These are phyloP conservation scores for Fissipunctia ypsillon DNA, from an alignment of 2,888 invertebrate genomes.

Conservation along the genomic window DNA sequence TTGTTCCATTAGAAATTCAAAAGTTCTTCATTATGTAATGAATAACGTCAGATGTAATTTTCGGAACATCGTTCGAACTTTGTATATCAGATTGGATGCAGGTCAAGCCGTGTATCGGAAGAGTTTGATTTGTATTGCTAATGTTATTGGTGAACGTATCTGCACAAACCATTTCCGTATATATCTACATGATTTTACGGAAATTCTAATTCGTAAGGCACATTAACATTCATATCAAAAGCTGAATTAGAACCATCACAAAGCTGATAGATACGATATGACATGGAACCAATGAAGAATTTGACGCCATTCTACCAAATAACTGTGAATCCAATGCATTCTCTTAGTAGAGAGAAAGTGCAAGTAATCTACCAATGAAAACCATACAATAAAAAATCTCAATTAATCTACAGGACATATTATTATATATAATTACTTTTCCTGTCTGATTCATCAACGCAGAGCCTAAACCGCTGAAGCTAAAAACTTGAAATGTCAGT, in stretches of 20 bases:
- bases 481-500: too few species aligned
- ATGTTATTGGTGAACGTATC: conserved; percentile 20
- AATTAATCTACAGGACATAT: too few species aligned
- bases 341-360: conserved; percentile 12
- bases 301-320: neutral
- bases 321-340: neutral
- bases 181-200: neutral
- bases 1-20: conserved; percentile 47
- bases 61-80: conserved; percentile 58
- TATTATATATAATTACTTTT: too few species aligned
- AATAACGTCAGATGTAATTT: conserved; percentile 47
- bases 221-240: neutral
- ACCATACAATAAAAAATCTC: conserved; percentile 15
- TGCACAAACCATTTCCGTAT: conserved; percentile 8
- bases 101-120: conserved; percentile 56
- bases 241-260: neutral
- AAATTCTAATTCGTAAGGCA: neutral
- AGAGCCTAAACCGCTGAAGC: too few species aligned
- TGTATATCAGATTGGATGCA: conserved; percentile 47
- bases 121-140: conserved; percentile 35
- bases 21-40: conserved; percentile 51
- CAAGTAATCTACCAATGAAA: neutral
- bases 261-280: neutral
- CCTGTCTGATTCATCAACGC: too few species aligned
- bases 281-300: conserved; percentile 2